These are phyloP conservation scores for Leptodactylus fuscus DNA, from an alignment of 2,113 vertebrate genomes.

Conservation along the genomic window DNA sequence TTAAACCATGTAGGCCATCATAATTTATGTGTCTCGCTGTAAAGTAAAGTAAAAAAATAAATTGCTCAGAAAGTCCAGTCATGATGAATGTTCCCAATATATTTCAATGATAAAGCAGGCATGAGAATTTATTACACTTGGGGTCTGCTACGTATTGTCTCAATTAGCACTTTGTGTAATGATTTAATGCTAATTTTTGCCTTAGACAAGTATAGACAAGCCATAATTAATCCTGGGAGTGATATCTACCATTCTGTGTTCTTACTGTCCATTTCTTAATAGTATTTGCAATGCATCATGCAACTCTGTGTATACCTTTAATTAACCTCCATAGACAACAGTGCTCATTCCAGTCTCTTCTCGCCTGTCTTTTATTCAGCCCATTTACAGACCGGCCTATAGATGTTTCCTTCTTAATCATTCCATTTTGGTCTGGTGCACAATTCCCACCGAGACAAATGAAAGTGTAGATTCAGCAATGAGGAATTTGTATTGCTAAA, in stretches of 20 bases:
- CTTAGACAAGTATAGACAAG: conserved; percentile 19
- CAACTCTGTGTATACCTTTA: neutral
- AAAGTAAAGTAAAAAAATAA: no score
- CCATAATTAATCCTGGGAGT: conserved; percentile 23
- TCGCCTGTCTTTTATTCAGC: neutral
- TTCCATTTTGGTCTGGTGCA: neutral
- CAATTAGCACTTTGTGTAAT: neutral
- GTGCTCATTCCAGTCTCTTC: neutral
- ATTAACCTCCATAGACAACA: conserved; percentile 11
- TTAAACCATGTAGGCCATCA: no score
- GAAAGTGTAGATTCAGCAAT: conserved; percentile 9
- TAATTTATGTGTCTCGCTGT: no score
- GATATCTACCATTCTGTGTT: neutral
- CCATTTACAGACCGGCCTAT: neutral
- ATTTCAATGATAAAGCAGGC: neutral
- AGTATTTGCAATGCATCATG: neutral
- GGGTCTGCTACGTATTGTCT: neutral
- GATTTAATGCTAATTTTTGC: neutral
- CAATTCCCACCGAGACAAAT: neutral
- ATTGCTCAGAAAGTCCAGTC: no score
- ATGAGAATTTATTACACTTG: neutral
- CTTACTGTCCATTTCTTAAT: neutral
- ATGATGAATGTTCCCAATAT: no score
- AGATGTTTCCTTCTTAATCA: conserved; percentile 5
- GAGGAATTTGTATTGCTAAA: neutral